A percentile compares a stretch with the other conserved stretches of the same genome.
These are phyloP conservation scores for Ptychadena robeensis DNA, from an alignment of 2,797 vertebrate species.

Conservation along the genomic window DNA sequence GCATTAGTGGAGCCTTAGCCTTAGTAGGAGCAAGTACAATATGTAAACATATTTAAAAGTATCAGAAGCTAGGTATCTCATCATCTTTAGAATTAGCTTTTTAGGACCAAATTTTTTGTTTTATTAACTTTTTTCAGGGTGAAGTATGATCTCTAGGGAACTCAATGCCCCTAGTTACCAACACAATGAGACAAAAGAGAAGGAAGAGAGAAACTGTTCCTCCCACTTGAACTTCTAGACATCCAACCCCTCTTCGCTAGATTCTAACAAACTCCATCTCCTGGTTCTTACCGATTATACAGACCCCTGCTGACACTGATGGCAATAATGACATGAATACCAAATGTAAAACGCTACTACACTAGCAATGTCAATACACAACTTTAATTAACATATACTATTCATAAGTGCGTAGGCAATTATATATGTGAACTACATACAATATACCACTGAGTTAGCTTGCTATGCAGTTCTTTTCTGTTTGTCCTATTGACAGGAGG, in stretches of 20 bases:
- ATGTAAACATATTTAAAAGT: no score
- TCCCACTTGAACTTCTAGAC: background rate
- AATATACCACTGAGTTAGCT: background rate
- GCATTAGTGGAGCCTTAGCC: no score
- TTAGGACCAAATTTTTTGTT: no score
- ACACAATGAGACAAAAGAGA: no score
- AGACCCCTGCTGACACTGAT: background rate
- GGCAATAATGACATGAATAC: background rate
- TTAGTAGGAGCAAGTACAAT: no score
- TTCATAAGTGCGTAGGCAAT: background rate
- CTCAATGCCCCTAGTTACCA: no score
- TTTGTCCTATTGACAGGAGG: background rate
- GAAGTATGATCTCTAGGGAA: no score
- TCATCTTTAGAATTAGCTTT: no score
- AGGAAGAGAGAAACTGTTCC: no score
- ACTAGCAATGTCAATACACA: background rate
- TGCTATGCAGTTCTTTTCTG: background rate
- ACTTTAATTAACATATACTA: background rate
- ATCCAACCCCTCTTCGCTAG: background rate
- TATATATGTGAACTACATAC: background rate
- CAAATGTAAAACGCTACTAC: background rate
- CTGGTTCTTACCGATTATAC: background rate
- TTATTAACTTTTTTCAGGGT: no score
- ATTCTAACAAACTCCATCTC: background rate
- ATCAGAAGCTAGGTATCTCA: no score